Evolutionary conservation across 2,113 vertebrate species (phyloP), one percentile per base, ranked within the genome.

Genomic region (Ranitomeya imitator): DNA sequence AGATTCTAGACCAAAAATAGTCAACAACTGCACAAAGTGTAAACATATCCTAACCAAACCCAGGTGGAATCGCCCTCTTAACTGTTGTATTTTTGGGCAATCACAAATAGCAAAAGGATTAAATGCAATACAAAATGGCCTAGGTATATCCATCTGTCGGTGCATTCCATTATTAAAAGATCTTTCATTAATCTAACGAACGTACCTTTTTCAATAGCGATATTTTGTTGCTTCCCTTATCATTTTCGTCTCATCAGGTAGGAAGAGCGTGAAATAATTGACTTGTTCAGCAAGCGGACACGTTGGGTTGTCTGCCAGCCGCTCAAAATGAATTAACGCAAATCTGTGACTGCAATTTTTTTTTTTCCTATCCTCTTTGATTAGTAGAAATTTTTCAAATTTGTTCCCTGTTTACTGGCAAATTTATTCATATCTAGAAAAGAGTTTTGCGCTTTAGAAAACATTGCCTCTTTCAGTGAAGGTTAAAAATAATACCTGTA

Each of bases 401-500:
- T 85, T 85, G 82, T 76, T 85, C 60, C 73, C 82, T 89, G 81
- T 78, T 85, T 89, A 57, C 81, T 83, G 61, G 87, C 87, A 89
- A 89, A 89, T 89, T 89, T 89, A 89, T 89, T 89, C 87, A 78
- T 61, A 69, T 89, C 76, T 79, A 85, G 87, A 84, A 85, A 78
- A 89, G 87, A 79, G 60, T 79, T 89, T 84, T 89, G 61, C 87
- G 55, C 87, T 79, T 83, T 85, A 85, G 82, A 89, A 85, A 89
- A 89, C 87, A 89, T 89, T 89, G 82, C 87, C 82, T 77, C 81
- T 85, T 83, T 85, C 61, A 85, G 81, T 84, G 87, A 89, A 89
- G 87, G 87, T 89, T 89, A 89, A 89, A 89, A 89, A 89, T 89
- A 89, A 89, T 89, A 89, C 87, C 87, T 89, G 87, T 88, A 89